Evolutionary conservation across 2,797 vertebrate species (phyloP), one percentile per base, ranked within the genome.

Genomic region (Acrossocheilus fasciatus): DNA sequence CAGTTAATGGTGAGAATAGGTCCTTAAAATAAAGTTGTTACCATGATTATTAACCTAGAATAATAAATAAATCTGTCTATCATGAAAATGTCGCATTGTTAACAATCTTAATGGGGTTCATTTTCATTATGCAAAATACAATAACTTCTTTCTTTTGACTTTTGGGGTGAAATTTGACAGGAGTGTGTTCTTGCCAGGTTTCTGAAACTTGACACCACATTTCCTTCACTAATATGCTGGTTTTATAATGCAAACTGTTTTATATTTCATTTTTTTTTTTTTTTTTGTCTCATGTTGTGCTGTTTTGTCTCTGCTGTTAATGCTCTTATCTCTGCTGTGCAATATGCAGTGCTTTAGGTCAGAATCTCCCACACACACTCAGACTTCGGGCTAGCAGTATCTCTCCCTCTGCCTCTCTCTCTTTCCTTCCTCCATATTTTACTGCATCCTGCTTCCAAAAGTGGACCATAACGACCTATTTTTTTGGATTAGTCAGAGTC

Each of bases 261-360:
- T 83, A 34, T 73, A 45, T 87, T 79, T 70, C 69, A 87, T 87
- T 91, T 91, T 91, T 79, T 34, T 36, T 36, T 36, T 36, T 36
- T 36, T 36, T 36, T 89, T 66, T 87, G 88, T 76, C 17, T 50
- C 20, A 81, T 87, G 85, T 41, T 41, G 62, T 75, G 64, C 45
- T 84, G 91, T 82, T 75, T 87, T 92, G 81, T 91, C 45, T 87
- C 82, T 87, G 34, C 89, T 91, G 87, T 89, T 93, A 93, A 94
- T 94, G 90, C 91, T 94, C 93, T 95, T 95, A 95, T 95, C 94
- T 92, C 87, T 50, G 82, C 77, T 87, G 81, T 92, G 91, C 94
- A 94, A 94, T 92, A 89, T 91, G 64, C 83, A 43, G 86, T 89
- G 89, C 86, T 90, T 90, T 91, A 84, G 78, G 89, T 91, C 81